These are phyloP conservation scores for Paradoxurus hermaphroditus DNA, from an alignment of 2,113 vertebrate species.

Conservation along the genomic window DNA sequence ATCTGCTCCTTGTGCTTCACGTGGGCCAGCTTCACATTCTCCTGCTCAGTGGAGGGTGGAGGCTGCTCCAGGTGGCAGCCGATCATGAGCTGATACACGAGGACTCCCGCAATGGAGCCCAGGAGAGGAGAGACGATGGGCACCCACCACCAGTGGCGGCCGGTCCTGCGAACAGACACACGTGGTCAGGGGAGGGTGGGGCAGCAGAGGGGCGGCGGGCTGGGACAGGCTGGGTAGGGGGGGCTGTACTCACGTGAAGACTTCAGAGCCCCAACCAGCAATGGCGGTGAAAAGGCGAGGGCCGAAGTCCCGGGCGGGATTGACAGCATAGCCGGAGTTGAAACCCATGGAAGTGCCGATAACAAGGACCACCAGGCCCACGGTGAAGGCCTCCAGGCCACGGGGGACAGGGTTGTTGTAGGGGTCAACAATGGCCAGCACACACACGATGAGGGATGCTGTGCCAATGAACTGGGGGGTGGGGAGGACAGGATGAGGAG, in stretches of 20 bases:
- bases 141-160: constrained; percentile 93
- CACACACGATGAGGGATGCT: constrained; percentile 92
- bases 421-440: constrained; percentile 97
- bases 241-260: constrained; percentile 91
- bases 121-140: constrained; percentile 93
- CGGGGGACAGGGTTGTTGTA: constrained; percentile 94
- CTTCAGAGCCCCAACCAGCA: constrained; percentile 92
- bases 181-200: neutral
- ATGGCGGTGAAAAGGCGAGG: constrained; percentile 95
- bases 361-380: constrained; percentile 95
- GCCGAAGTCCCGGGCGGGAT: constrained; percentile 96
- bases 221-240: neutral
- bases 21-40: constrained; percentile 88
- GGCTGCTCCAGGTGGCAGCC: constrained; percentile 92
- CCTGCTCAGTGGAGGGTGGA: constrained; percentile 79
- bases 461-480: constrained; percentile 93
- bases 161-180: constrained; percentile 73
- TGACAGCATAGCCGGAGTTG: constrained; percentile 98
- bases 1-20: constrained; percentile 86
- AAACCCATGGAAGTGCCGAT: constrained; percentile 98
- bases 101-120: constrained; percentile 88
- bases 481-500: neutral
- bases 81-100: constrained; percentile 95
- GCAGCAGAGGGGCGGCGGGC: neutral
- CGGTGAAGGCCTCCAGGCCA: constrained; percentile 95